These are phyloP conservation scores for Unio pictorum DNA, from an alignment of 2,888 invertebrate species.

Conservation along the genomic window DNA sequence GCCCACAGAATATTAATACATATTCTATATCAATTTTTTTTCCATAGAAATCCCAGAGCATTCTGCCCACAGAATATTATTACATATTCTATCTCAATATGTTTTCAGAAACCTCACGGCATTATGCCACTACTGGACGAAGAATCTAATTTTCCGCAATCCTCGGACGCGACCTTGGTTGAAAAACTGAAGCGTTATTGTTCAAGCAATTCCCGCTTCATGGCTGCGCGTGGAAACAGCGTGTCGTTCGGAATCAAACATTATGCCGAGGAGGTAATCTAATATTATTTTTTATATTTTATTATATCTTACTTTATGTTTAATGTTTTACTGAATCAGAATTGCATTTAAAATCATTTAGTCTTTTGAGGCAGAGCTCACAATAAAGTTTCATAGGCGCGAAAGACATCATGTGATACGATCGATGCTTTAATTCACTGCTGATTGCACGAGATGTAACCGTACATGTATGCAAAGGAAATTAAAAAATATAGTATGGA, in stretches of 20 bases:
- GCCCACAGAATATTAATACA: conserved; percentile 5
- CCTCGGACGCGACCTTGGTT: conserved; percentile 44
- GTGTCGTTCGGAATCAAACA: conserved; percentile 46
- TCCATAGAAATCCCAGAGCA: conserved; percentile 45
- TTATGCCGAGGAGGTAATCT: conserved; percentile 50
- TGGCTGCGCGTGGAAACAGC: conserved; percentile 25
- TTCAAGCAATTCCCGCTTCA: conserved; percentile 30
- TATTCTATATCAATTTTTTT: background rate
- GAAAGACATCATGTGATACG: no score
- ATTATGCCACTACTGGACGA: conserved; percentile 52
- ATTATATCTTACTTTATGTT: background rate
- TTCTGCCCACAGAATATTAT: conserved; percentile 22
- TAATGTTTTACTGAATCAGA: no score
- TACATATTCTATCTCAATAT: no score
- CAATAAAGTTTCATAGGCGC: no score
- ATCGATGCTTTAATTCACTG: no score
- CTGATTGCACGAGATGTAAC: no score
- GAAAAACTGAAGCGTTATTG: conserved; percentile 53
- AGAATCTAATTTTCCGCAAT: conserved; percentile 53
- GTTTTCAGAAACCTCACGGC: conserved; percentile 47
- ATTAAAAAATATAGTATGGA: no score
- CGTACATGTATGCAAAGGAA: no score
- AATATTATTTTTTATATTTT: background rate
- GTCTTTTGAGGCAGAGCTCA: no score
- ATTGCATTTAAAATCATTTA: no score